Evolutionary conservation across 2,888 invertebrate species (phyloP), one percentile per base, ranked within the genome.

Genomic region (Zeuzera pyrina): DNA sequence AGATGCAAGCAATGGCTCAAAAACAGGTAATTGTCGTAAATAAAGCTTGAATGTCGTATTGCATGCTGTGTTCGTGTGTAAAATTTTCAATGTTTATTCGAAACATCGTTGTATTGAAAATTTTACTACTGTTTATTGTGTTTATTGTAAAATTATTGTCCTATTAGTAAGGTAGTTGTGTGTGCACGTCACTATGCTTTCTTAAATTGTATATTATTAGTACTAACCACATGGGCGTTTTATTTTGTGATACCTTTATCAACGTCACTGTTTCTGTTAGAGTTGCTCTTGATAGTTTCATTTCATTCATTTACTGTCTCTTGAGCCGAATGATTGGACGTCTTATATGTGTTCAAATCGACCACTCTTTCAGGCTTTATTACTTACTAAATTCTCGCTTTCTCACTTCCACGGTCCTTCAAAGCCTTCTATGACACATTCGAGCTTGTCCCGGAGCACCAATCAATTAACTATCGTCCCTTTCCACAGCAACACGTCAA

Each of bases 1-100:
- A 95, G 86, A 95, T 95, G 94, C 95, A 95, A 78, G 93, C 94
- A 54, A 91, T 95, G 93, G 95, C 95, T 65, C 95, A 95, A 81
- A 95, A 95, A 87, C 95, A 95, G 94, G 95, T 95, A 66, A 79
- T 66, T 78, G 66, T 68, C 55, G 48, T 35, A 12, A 12, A 12
- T 25, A 12, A 25, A 25, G 12, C n/a, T n/a, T n/a, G 41, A 49
- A 49, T 57, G 49, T 51, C n/a, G 44, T 51, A 38, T 52, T 53
- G 63, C 66, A 69, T 69, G 68, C 36, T 43, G 37, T 45, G 45
- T 35, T 31, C 33, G 23, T 16, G 25, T 5, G 8, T 11, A 12
- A 19, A 26, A 34, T 15, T 31, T 33, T 29, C 26, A 34, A 30
- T 33, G 23, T 33, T 33, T 36, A 33, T 36, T 29, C 36, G 33